Evolutionary conservation across 2,888 invertebrate species (phyloP).

Genomic region (Oxyscelio sp.): DNA sequence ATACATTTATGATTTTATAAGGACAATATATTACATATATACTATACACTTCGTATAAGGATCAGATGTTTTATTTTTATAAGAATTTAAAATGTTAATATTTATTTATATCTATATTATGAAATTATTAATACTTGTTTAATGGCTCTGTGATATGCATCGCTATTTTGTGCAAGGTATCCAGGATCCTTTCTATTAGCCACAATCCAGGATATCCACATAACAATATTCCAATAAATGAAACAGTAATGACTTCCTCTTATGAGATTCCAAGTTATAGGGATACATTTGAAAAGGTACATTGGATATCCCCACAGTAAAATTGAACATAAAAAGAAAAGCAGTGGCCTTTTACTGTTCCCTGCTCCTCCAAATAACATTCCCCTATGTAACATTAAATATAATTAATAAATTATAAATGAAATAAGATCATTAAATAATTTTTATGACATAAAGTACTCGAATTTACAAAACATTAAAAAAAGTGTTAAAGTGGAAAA

Average conservation of each 20-base stretch:
- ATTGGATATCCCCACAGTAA: slow-evolving; percentile 97
- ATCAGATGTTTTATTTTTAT: too few species aligned
- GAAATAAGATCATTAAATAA: too few species aligned
- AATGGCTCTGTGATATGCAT: slow-evolving; percentile 96
- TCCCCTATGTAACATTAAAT: slow-evolving; percentile 90
- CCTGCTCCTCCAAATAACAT: slow-evolving; percentile 97
- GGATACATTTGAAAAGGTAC: slow-evolving; percentile 96
- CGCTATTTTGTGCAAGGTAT: slow-evolving; percentile 96
- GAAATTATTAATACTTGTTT: too few species aligned
- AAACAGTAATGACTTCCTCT: slow-evolving; percentile 96
- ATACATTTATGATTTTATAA: too few species aligned
- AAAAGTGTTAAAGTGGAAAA: too few species aligned
- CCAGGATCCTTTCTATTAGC: slow-evolving; percentile 97
- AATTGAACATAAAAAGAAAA: slow-evolving; percentile 95
- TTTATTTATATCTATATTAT: too few species aligned
- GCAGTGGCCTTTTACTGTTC: slow-evolving; percentile 95
- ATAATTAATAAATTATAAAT: too few species aligned
- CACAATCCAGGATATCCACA: slow-evolving; percentile 98
- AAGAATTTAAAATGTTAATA: too few species aligned
- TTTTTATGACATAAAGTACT: too few species aligned
- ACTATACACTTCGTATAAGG: too few species aligned
- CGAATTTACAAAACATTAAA: too few species aligned
- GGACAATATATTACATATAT: too few species aligned
- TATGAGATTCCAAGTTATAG: slow-evolving; percentile 96
- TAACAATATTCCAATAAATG: slow-evolving; percentile 96